Percentiles rank a stretch among this genome's conserved stretches.
Evolutionary conservation across 2,113 vertebrate genomes (phyloP).

Genomic region (Daboia siamensis): DNA sequence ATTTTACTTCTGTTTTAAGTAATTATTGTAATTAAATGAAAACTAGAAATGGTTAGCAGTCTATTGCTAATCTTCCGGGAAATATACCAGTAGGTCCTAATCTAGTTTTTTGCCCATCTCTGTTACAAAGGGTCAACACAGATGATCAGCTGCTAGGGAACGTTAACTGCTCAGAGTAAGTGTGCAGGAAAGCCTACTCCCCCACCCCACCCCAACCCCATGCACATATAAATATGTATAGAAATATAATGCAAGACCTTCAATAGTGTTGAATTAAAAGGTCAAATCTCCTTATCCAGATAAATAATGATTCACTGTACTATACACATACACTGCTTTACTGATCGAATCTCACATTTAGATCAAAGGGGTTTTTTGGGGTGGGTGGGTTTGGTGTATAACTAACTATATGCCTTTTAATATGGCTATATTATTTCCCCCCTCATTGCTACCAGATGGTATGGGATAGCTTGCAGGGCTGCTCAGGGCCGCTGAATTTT

Average conservation of each 20-base stretch:
- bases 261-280: rapidly evolving
- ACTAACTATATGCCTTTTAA: not conserved
- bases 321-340: not conserved
- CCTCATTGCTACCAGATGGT: slow-evolving; percentile 30
- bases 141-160: not conserved
- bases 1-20: not conserved
- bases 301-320: not conserved
- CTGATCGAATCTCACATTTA: rapidly evolving
- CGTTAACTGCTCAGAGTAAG: not conserved
- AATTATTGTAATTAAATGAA: not conserved
- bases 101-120: not conserved
- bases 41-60: not conserved
- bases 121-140: not conserved
- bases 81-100: not conserved
- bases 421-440: rapidly evolving
- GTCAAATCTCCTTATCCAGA: rapidly evolving
- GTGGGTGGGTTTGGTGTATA: not conserved
- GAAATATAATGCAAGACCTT: not conserved
- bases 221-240: not conserved
- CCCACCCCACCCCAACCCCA: not conserved
- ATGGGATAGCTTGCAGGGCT: rapidly evolving
- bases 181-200: not conserved
- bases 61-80: not conserved
- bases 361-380: not conserved
- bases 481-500: slow-evolving; percentile 32